Evolutionary conservation across 2,797 vertebrate species (phyloP), one percentile per base, ranked within the genome.

Genomic region (Agapornis canus): DNA sequence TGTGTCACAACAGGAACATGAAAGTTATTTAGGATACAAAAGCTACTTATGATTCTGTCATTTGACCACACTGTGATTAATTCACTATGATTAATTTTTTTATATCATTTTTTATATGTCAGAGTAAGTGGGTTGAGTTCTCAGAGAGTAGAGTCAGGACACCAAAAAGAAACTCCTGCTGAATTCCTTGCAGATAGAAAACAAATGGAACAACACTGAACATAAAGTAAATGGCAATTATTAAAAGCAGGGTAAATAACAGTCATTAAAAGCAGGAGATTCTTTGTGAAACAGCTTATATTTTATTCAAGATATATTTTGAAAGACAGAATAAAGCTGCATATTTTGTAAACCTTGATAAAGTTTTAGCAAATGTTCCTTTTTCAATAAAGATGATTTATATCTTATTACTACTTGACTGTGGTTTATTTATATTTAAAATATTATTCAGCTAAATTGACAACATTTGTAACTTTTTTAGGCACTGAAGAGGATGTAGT

Each of bases 401-500:
- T 77, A 54, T 15, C 45, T 29, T 35, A 3, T 22, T 68, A 40
- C 29, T 76, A 39, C 25, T 85, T 75, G 22, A 23, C 70, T 70
- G 31, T 31, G 32, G 15, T 65, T 78, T n/a, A 5, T 92, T 92
- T 88, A 7, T 73, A 68, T 80, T 85, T 82, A 37, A 90, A 90
- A 77, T 40, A 35, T 20, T 76, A 49, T 18, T 89, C n/a, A 70
- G 21, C 35, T 72, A 52, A 92, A 66, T 61, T 95, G 23, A 49
- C 57, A 92, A 42, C 86, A 25, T 94, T 96, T 96, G 37, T 49
- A 42, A 91, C 90, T 82, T 43, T 75, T 95, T 89, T 93, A 99
- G 99, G 98, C 76, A 98, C 99, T 9, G 99, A 99, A 75, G 98
- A 99, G 93, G 99, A 99, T 75, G 98, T 98, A 29, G 92, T 98